Evolutionary conservation across 2,797 vertebrate genomes (phyloP), one percentile per base, ranked within the genome.

Genomic region (Podarcis lilfordi): DNA sequence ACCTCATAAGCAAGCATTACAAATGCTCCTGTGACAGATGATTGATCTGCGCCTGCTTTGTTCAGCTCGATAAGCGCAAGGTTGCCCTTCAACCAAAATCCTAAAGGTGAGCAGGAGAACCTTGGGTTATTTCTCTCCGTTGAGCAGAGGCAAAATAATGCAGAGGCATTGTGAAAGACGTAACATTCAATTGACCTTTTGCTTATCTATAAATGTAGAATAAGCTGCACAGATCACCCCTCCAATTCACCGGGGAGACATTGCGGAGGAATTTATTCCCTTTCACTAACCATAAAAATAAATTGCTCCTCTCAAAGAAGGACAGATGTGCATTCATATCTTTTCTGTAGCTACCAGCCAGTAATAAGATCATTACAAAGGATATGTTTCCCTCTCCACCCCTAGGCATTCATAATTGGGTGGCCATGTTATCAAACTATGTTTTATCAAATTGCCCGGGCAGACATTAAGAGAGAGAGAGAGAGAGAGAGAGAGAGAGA

Each of bases 141-240:
- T 80, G 87, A 10, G 71, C 40, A 40, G 87, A 6, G 1, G 68
- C n/a, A 45, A 37, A 81, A 87, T 91, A 55, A 55, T 76, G 91
- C 93, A 72, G 50, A 77, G 75, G 0, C 72, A 23, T 88, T 69
- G 86, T 94, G 93, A 95, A 94, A 94, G 92, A 95, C 91, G 89
- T 95, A 94, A 96, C 95, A 96, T 96, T 96, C 96, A 96, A 93
- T 96, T 97, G 97, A 97, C 96, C 96, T 96, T 96, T 96, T 95
- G 96, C 96, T 97, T 97, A 96, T 96, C 96, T 97, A 91, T 96
- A 96, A 97, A 97, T 1, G 43, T 96, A 95, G 96, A 96, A 95
- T 91, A 96, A 95, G 96, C 95, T 90, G 64, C 29, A 19, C 69
- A 84, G 94, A 95, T 93, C 2, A 21, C 74, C 35, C 29, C 40